Base-by-base conservation (phyloP, 2,797 vertebrate species). In the Arvicola amphibius region DNA sequence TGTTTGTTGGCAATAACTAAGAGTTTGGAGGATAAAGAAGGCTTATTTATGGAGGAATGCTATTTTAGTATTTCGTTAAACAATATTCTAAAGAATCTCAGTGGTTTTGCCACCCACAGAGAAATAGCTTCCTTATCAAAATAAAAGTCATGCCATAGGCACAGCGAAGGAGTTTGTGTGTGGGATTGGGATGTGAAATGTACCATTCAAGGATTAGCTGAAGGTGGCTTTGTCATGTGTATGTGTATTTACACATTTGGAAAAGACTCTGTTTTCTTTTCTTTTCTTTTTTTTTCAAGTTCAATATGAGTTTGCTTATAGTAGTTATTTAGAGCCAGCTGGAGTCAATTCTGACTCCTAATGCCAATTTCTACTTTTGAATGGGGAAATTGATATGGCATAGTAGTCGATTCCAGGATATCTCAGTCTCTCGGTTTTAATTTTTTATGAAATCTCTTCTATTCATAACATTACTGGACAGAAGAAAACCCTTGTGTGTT, bases 51-150 rank as follows among this genome's bases (percentile, higher is more conserved):
- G 81, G 88, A 90, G 32, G 32, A 88, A 67, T 73, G 63, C 2
- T 94, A 73, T 95, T 92, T 96, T 94, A 86, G 73, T 96, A 92
- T 94, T 88, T 88, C 65, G 87, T 90, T 74, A 94, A 73, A 84
- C 21, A 73, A 73, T 89, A 91, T 94, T 76, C 56, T 77, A 69
- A 94, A 89, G 89, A 94, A 94, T 59, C 63, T 86, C 43, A 83
- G 0, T 84, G 78, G 32, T 96, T 95, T 89, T 84, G 79, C 63
- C 71, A 84, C 92, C 85, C 81, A 91, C 48, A 84, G 94, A 91
- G 87, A 92, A 94, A 77, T 48, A 59, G 86, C 67, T 96, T 96
- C 17, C 78, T 96, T 96, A 23, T 90, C 11, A 19, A 34, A 19
- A 65, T 40, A 80, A 79, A 17, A 53, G 34, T 67, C 78, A 37